phyloP scores from a whole-genome alignment of 2,113 vertebrate genomes.

The Caranx ignobilis region DNA sequence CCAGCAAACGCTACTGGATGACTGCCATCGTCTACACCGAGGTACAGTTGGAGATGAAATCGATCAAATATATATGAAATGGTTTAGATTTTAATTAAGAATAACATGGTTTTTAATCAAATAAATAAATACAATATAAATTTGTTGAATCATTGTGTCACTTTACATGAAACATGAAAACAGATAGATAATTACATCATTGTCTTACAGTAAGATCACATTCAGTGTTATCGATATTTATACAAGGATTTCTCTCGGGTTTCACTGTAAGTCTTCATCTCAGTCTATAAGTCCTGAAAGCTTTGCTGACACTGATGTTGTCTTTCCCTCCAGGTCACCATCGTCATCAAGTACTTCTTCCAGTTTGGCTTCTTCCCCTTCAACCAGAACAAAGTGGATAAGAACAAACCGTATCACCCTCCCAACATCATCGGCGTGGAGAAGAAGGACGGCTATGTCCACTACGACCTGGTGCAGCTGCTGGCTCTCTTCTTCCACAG shows the following conservation, averaged over 20 bases:
- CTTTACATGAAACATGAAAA: neutral
- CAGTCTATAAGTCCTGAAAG: neutral
- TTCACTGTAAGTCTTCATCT: neutral
- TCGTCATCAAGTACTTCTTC: constrained; percentile 98
- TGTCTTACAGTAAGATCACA: neutral
- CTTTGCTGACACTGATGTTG: neutral
- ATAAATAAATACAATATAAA: neutral
- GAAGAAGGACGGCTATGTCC: constrained; percentile 97
- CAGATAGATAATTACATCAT: neutral
- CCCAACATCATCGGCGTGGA: constrained; percentile 98
- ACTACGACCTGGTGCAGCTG: constrained; percentile 95
- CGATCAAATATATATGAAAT: too few relatives aligned
- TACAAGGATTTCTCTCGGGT: neutral
- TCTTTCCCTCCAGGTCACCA: constrained; percentile 87
- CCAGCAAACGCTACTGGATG: constrained; percentile 99
- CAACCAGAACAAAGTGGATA: constrained; percentile 85
- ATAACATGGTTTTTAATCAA: too few relatives aligned
- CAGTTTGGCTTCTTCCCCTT: constrained; percentile 98
- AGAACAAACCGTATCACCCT: constrained; percentile 89
- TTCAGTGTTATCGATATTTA: neutral
- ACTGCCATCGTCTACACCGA: constrained; percentile 97
- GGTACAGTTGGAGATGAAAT: constrained; percentile 76
- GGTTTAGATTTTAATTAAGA: too few relatives aligned
- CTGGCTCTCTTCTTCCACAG: constrained; percentile 97
- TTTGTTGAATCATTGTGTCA: neutral